Percentiles rank a stretch among this genome's conserved stretches.
phyloP scores from a whole-genome alignment of 1,140 invertebrate genomes.

The Philotrypesis tridentata region DNA sequence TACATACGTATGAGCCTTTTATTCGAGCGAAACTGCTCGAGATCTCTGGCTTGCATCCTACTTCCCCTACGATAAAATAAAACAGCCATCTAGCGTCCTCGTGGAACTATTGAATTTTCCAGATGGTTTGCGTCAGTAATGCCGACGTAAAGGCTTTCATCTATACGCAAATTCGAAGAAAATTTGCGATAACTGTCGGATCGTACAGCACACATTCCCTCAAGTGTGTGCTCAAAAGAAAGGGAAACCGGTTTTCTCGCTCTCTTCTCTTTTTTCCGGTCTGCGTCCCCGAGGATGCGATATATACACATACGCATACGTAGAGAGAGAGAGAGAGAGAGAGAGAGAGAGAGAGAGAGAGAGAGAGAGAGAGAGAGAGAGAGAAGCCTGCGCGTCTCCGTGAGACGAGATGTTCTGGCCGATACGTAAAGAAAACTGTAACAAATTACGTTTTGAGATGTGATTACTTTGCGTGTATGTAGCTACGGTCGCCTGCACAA shows the following conservation, averaged over 20 bases:
- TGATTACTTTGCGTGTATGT: background rate
- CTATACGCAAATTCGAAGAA: background rate
- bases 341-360: slow-evolving; percentile 3
- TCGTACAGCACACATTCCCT: no score
- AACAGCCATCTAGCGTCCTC: background rate
- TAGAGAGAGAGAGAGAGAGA: background rate
- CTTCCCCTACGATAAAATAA: background rate
- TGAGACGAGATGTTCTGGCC: slow-evolving; percentile 4
- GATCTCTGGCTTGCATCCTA: background rate
- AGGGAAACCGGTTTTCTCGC: slow-evolving; percentile 25
- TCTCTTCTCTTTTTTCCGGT: background rate
- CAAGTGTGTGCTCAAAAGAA: background rate
- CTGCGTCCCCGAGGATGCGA: background rate
- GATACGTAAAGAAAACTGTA: slow-evolving; percentile 40
- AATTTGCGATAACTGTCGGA: background rate
- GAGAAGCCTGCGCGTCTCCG: background rate
- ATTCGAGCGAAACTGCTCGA: background rate
- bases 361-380: background rate
- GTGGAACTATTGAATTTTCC: background rate
- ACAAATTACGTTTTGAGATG: slow-evolving; percentile 30
- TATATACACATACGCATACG: no score
- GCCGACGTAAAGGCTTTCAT: no score
- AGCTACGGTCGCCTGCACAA: background rate
- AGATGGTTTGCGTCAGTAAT: background rate
- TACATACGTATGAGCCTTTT: background rate